Evolutionary conservation across 92 coral and sea anemone species (phyloP), one percentile per base, ranked within the genome.

Genomic region (Palythoa grandiflora): DNA sequence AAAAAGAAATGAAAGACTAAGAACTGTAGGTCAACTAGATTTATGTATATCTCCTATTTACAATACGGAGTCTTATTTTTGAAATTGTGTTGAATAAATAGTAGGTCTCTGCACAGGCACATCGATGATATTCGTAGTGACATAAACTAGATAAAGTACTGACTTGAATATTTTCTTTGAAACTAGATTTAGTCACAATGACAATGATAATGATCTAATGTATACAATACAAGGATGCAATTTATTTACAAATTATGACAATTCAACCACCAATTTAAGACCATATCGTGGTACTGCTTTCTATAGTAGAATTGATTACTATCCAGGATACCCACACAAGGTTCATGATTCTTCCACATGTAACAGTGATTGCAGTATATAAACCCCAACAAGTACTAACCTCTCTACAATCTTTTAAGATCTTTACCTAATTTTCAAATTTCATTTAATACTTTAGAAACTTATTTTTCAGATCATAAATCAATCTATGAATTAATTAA

Each of bases 201-300:
- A 68, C 73, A 68, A 68, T 3, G 28, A 28, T 28, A 28, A 28
- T 28, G 73, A 68, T 68, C 38, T 5, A 17, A 68, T 68, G 73
- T 68, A 68, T 5, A 68, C 73, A 68, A 68, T 68, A n/a, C 38
- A 68, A n/a, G 73, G 73, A 3, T 68, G 12, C 73, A 68, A 28
- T n/a, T 68, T 68, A 68, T 68, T 68, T 28, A 68, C 40, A 68
- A 68, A 13, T n/a, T 28, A 68, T 68, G 73, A 2, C 36, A 68
- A 2, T n/a, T 68, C 73, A 68, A 68, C 73, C 11, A 28, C 36
- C 36, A 68, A 19, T 68, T 28, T 68, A 28, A 68, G 38, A 68
- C 73, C 37, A 63, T 63, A 0, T 63, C n/a, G 28, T 11, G 71
- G 71, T 0, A 63, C 71, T 63, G 71, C 71, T 17, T 63, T 63